Evolutionary conservation across 2,797 vertebrate genomes (phyloP).

Genomic region (Gobio occitaniae): DNA sequence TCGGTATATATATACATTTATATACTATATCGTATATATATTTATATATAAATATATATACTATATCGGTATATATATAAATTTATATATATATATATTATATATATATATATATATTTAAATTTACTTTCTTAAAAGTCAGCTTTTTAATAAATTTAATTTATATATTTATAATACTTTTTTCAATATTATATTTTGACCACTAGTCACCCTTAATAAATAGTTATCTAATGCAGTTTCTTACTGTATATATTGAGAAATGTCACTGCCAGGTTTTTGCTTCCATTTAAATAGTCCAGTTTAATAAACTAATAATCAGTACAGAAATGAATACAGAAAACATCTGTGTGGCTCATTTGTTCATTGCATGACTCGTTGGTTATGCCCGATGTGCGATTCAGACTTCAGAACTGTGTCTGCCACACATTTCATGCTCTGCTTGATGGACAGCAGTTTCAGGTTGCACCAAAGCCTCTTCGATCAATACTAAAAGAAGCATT

Average conservation of each 20-base stretch:
- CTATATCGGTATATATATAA: too few species aligned
- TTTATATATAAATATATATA: too few species aligned
- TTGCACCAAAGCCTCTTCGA: not conserved
- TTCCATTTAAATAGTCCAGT: not conserved
- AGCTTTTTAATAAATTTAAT: not conserved
- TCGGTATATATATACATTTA: too few species aligned
- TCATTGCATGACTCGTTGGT: not conserved
- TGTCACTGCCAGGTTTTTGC: not conserved
- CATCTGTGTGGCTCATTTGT: not conserved
- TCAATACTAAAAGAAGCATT: slow-evolving; percentile 24
- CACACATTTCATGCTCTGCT: not conserved
- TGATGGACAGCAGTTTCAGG: not conserved
- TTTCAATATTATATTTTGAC: not conserved
- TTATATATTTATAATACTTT: not conserved
- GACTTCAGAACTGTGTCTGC: not conserved
- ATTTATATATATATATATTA: too few species aligned
- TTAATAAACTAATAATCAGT: not conserved
- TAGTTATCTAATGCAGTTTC: not conserved
- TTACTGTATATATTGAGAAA: not conserved
- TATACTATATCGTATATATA: too few species aligned
- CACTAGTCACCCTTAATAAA: not conserved
- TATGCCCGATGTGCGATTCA: not conserved
- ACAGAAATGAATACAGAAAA: not conserved
- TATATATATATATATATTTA: too few species aligned
- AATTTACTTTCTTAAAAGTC: not conserved